Base-by-base conservation (phyloP, 2,888 invertebrate genomes). In the Drosophila paranaensis region DNA sequence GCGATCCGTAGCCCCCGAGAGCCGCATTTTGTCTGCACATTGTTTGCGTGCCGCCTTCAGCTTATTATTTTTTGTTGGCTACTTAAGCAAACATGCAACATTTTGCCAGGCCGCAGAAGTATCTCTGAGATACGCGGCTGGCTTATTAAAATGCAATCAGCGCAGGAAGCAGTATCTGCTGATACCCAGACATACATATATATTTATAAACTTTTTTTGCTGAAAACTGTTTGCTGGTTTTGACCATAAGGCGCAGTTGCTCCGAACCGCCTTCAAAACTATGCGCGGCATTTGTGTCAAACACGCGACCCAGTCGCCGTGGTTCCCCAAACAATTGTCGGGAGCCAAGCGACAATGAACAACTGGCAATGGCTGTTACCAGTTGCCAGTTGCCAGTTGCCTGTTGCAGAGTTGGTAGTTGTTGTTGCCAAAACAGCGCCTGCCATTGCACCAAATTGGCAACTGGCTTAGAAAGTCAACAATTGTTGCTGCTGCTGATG, bases 191-290 rank as follows among this genome's bases (percentile, higher is more conserved):
- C 27, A 48, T n/a, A 37, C 60, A 30, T 25, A 14, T 14, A 13
- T 61, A 16, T 60, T 9, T 42, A 42, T 55, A 20, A 4, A 14
- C 25, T 13, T 40, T 0, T 16, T 14, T 14, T 20, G 8, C 11
- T 27, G 4, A 40, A 63, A 63, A 60, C 64, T 62, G 58, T 68
- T 54, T 67, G 77, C 75, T 80, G 75, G 86, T 78, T 83, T 79
- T 86, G 84, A 81, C 87, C 87, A 88, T 79, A 88, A 85, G 69
- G 71, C 81, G 84, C 67, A 77, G 79, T 71, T 71, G 83, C 73
- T 73, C 70, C 74, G 69, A 84, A 89, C 88, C 89, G 81, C 88
- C 89, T 89, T 87, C 89, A 85, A 88, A 87, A 87, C 89, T 87
- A 87, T 87, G 78, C 74, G 81, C 58, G 81, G 86, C 86, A 87